A percentile compares a stretch with the other conserved stretches of the same genome.
phyloP scores from a whole-genome alignment of 2,797 vertebrate genomes.

The Acomys russatus region DNA sequence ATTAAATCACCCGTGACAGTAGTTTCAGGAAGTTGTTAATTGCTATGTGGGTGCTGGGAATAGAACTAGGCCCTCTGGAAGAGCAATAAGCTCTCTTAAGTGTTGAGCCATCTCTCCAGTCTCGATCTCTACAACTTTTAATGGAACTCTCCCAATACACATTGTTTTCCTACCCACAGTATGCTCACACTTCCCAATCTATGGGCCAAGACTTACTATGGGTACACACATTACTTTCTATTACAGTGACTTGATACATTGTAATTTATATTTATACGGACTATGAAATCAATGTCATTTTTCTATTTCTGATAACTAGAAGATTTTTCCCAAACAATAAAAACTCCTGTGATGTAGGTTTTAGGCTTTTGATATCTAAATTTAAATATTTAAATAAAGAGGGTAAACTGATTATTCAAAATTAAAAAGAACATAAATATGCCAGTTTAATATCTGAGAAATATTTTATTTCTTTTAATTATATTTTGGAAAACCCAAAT shows the following conservation, averaged over 20 bases:
- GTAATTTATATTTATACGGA: neutral
- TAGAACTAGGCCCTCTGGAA: neutral
- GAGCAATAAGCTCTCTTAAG: neutral
- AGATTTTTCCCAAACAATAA: neutral
- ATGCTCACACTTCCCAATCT: neutral
- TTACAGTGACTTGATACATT: neutral
- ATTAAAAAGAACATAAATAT: neutral
- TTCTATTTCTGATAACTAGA: neutral
- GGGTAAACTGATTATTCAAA: neutral
- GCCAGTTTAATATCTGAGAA: conserved; percentile 2
- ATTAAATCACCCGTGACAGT: neutral
- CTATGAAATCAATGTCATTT: neutral
- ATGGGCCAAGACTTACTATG: neutral
- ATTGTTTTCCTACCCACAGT: neutral
- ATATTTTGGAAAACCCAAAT: conserved; percentile 26
- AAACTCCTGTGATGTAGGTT: neutral
- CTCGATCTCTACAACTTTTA: neutral
- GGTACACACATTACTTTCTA: neutral
- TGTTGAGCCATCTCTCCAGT: neutral
- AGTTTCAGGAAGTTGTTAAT: neutral
- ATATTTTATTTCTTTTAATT: neutral
- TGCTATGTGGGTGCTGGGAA: neutral
- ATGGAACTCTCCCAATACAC: neutral
- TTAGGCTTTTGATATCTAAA: neutral
- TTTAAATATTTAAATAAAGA: neutral